Percentiles rank a stretch among this genome's conserved stretches.
phyloP scores from a whole-genome alignment of 2,797 vertebrate genomes.

The Hybognathus amarus region DNA sequence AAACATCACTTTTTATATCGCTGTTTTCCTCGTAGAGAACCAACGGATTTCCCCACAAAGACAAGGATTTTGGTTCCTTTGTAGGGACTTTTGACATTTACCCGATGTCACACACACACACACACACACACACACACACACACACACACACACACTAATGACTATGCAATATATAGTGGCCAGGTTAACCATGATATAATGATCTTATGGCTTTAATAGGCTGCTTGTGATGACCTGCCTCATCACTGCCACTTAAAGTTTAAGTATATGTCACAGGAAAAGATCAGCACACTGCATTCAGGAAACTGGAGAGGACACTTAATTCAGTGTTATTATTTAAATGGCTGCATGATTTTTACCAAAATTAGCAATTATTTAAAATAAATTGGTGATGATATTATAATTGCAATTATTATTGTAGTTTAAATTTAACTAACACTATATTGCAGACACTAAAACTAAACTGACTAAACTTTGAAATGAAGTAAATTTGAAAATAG shows the following conservation, averaged over 20 bases:
- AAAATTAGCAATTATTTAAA: background rate
- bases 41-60: too few species aligned
- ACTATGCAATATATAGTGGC: too few species aligned
- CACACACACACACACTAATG: too few species aligned
- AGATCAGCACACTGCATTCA: conserved; percentile 10
- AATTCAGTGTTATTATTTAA: background rate
- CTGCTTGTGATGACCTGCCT: conserved; percentile 23
- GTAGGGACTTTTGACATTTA: too few species aligned
- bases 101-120: too few species aligned
- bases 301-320: conserved; percentile 12
- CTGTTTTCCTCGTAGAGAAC: too few species aligned
- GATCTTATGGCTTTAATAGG: conserved; percentile 7
- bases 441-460: background rate
- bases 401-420: background rate
- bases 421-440: too few species aligned
- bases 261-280: conserved; percentile 32
- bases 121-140: too few species aligned
- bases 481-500: background rate
- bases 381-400: background rate
- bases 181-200: conserved; percentile 22
- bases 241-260: conserved; percentile 42
- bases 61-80: too few species aligned
- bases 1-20: too few species aligned
- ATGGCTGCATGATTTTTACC: background rate
- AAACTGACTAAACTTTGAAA: background rate